Evolutionary conservation across 2,888 invertebrate species (phyloP).

Genomic region (Limnephilus marmoratus): DNA sequence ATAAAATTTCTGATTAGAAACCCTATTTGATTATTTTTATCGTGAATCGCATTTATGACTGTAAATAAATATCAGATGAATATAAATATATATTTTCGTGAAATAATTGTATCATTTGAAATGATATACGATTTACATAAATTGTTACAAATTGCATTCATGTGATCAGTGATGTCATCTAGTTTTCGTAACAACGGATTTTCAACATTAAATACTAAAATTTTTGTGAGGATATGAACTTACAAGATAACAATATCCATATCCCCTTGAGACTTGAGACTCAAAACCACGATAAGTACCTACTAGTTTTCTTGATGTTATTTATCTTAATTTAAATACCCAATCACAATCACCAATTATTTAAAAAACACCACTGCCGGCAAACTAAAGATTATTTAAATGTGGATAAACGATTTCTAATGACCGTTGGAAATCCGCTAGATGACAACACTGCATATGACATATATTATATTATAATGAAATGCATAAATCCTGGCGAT

Average conservation of each 20-base stretch:
- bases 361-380: background rate
- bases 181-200: background rate
- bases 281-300: background rate
- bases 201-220: background rate
- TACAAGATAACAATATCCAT: no score
- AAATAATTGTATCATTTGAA: background rate
- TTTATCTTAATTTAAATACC: background rate
- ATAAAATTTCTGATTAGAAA: background rate
- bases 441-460: background rate
- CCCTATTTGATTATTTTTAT: background rate
- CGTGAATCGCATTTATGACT: background rate
- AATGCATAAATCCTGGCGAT: background rate
- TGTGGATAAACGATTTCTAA: background rate
- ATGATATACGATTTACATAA: background rate
- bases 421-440: background rate
- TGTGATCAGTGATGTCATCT: background rate
- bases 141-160: background rate
- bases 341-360: background rate
- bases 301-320: background rate
- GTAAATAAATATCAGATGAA: slow-evolving; percentile 16
- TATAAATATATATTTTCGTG: background rate
- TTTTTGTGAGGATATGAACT: no score
- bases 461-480: background rate
- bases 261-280: background rate
- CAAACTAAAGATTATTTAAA: background rate